Base-by-base conservation (phyloP, 2,797 vertebrate species). In the Neomorphus geoffroyi region DNA sequence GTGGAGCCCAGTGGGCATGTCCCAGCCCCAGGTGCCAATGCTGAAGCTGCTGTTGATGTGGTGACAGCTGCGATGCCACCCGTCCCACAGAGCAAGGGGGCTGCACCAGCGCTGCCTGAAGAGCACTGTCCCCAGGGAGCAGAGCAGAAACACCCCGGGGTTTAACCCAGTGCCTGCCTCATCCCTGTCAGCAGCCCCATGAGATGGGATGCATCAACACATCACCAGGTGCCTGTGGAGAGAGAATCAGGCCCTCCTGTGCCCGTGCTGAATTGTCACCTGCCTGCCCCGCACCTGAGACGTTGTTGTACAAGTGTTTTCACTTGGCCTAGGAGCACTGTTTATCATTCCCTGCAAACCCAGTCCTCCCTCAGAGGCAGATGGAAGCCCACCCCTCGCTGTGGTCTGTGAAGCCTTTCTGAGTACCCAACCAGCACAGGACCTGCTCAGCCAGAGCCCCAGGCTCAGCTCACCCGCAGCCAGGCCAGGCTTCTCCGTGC, bases 151-250 rank as follows among this genome's bases (percentile, higher is more conserved):
- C 5, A 12, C 37, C 69, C 82, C 7, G 3, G 18, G 43, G 57
- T 30, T 46, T 32, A 74, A 48, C 11, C 53, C 64, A 4, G 10
- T 1, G 32, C 54, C 28, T 1, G 23, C 5, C 37, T 26, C 2
- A 0, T 10, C 37, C 43, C 80, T 48, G 3, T 13, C 54, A 10
- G 33, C 3, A 9, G 43, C 61, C 43, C 32, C 1, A 1, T 1
- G 21, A 26, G 23, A 2, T 4, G 18, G 46, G 84, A 33, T 0
- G 2, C 6, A 41, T 62, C 2, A 1, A 30, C n/a, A 41, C 33
- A 10, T 33, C 51, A 2, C 11, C 0, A 0, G 45, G 3, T 2
- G 8, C 61, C 30, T 18, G 60, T 28, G 24, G 39, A 35, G 53
- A 41, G 39, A 41, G 39, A 41, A 41, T 14, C 39, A 41, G 39